phyloP scores from a whole-genome alignment of 2,888 invertebrate genomes.

The Eulithis testata region DNA sequence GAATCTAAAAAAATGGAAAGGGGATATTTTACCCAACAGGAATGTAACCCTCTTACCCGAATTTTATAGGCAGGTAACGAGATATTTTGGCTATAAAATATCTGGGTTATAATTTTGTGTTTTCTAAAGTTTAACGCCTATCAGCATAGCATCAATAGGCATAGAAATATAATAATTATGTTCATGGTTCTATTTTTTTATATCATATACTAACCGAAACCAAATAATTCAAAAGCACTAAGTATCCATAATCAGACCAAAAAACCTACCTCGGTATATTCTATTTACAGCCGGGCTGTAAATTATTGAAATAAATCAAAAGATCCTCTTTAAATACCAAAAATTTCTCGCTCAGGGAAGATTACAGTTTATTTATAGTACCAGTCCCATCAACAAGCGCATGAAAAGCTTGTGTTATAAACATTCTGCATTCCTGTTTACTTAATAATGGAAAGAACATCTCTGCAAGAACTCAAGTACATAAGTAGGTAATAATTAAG shows the following conservation, averaged over 20 bases:
- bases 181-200: too few relatives aligned
- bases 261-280: too few relatives aligned
- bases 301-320: background rate
- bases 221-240: too few relatives aligned
- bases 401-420: slow-evolving; percentile 23
- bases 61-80: slow-evolving; percentile 8
- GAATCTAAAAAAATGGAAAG: slow-evolving; percentile 26
- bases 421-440: slow-evolving; percentile 24
- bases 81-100: background rate
- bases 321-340: slow-evolving; percentile 6
- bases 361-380: slow-evolving; percentile 16
- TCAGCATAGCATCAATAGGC: too few relatives aligned
- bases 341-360: slow-evolving; percentile 12
- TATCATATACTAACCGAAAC: too few relatives aligned
- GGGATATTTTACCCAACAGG: slow-evolving; percentile 27
- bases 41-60: slow-evolving; percentile 22
- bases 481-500: slow-evolving; percentile 30
- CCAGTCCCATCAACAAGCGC: slow-evolving; percentile 18
- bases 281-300: too few relatives aligned
- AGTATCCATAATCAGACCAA: too few relatives aligned
- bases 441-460: slow-evolving; percentile 25
- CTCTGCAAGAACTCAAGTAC: slow-evolving; percentile 12
- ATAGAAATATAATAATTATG: too few relatives aligned
- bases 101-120: too few relatives aligned
- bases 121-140: too few relatives aligned